phyloP scores from a whole-genome alignment of 2,888 invertebrate genomes.

The Prosapia bicincta region DNA sequence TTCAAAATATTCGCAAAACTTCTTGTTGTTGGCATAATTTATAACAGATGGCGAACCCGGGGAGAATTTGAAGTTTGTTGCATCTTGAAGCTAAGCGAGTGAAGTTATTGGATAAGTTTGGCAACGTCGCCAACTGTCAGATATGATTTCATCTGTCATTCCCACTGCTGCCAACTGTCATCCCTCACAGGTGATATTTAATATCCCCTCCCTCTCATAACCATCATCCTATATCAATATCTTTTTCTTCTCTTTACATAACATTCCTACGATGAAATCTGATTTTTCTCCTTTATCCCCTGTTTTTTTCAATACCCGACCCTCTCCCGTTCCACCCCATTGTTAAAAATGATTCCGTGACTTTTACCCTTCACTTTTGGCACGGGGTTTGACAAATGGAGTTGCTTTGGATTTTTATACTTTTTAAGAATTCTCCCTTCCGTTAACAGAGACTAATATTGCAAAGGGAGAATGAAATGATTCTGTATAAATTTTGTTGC shows the following conservation, averaged over 20 bases:
- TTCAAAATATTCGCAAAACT: background rate
- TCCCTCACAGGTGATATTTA: slow-evolving; percentile 21
- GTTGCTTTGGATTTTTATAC: slow-evolving; percentile 12
- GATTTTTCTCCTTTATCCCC: slow-evolving; percentile 6
- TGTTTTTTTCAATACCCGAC: slow-evolving; percentile 11
- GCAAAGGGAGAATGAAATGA: no score
- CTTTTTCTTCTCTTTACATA: background rate
- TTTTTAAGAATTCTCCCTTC: no score
- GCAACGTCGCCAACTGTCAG: slow-evolving; percentile 23
- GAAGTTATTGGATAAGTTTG: slow-evolving; percentile 35
- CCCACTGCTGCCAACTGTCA: slow-evolving; percentile 9
- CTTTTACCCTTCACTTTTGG: slow-evolving; percentile 17
- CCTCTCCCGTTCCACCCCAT: slow-evolving; percentile 1
- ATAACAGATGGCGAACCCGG: background rate
- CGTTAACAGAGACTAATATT: no score
- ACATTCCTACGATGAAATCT: slow-evolving; percentile 5
- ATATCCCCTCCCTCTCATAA: slow-evolving; percentile 13
- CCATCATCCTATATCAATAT: slow-evolving; percentile 19
- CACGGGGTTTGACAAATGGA: slow-evolving; percentile 33
- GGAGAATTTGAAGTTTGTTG: slow-evolving; percentile 11
- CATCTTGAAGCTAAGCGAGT: slow-evolving; percentile 13
- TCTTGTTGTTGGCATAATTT: background rate
- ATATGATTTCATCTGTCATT: slow-evolving; percentile 39
- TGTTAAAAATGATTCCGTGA: slow-evolving; percentile 29
- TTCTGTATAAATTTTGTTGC: no score